Base-by-base conservation (phyloP, 2,797 vertebrate genomes). In the Ctenochaetus hawaiiensis region DNA sequence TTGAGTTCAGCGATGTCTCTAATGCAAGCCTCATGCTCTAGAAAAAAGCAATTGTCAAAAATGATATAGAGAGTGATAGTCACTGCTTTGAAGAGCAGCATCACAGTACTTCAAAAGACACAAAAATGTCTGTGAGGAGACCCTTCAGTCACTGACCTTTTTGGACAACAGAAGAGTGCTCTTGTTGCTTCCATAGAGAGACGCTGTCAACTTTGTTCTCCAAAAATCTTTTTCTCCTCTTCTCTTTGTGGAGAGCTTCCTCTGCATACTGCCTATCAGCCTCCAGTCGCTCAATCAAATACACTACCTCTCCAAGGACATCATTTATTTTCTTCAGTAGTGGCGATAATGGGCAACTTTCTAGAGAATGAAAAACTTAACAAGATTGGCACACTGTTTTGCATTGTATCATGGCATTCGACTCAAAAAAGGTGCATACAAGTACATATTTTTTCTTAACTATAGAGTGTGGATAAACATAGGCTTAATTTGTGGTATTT, bases 251-350 rank as follows among this genome's bases (percentile, higher is more conserved):
- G 68, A 97, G 90, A 82, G 95, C 90, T 73, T 96, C 93, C 89
- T 95, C 93, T 82, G 96, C 95, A 68, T 95, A 89, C 89, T 96
- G 95, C 30, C 93, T 79, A 83, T 97, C 96, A 26, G 95, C 93
- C 91, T 98, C 96, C 70, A 98, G 92, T 57, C 91, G 83, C 89
- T 95, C 95, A 81, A 98, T 95, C 87, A 99, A 90, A 83, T 94
- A 86, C 67, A 93, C 87, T 49, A 95, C 95, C 83, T 98, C 95
- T 78, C 94, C 87, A 3, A 97, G 89, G 77, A 97, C 91, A 56
- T 88, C 92, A 83, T 92, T 89, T 83, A 95, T 93, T 90, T 97
- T 91, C 82, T 91, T 91, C 91, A 95, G 90, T 78, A 96, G 86
- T 41, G 94, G 90, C 54, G 81, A 82, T 80, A 82, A 86, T 52